phyloP scores from a whole-genome alignment of 2,797 vertebrate genomes.

The Thripadectes ignobilis region DNA sequence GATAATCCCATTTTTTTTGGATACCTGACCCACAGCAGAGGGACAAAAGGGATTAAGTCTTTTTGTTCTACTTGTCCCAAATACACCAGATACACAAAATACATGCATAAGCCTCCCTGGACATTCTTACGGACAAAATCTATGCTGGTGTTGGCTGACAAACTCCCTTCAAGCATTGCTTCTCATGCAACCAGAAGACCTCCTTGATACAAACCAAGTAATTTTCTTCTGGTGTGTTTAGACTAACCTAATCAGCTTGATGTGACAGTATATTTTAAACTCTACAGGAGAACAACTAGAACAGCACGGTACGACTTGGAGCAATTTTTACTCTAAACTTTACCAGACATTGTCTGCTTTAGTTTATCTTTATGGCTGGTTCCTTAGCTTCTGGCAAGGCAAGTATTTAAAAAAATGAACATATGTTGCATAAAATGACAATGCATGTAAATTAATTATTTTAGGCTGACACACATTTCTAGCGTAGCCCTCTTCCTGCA shows the following conservation, averaged over 20 bases:
- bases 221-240: background rate
- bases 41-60: background rate
- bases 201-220: background rate
- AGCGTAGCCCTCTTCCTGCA: background rate
- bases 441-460: constrained; percentile 74
- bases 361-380: constrained; percentile 71
- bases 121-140: background rate
- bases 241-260: constrained; percentile 42
- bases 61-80: background rate
- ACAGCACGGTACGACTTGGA: constrained; percentile 28
- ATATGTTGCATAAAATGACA: constrained; percentile 77
- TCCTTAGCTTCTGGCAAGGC: constrained; percentile 75
- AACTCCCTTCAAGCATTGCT: background rate
- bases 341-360: constrained; percentile 72
- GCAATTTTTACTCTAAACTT: constrained; percentile 67
- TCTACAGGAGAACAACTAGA: constrained; percentile 15
- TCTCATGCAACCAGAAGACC: constrained; percentile 5
- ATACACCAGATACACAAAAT: background rate
- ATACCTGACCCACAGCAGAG: background rate
- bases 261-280: background rate
- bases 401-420: constrained; percentile 74
- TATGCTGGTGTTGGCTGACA: background rate
- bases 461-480: constrained; percentile 60
- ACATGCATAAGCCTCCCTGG: background rate
- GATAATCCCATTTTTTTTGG: background rate